These are phyloP conservation scores for Drosophila parabipectinata DNA, from an alignment of 1,140 invertebrate genomes.

Conservation along the genomic window DNA sequence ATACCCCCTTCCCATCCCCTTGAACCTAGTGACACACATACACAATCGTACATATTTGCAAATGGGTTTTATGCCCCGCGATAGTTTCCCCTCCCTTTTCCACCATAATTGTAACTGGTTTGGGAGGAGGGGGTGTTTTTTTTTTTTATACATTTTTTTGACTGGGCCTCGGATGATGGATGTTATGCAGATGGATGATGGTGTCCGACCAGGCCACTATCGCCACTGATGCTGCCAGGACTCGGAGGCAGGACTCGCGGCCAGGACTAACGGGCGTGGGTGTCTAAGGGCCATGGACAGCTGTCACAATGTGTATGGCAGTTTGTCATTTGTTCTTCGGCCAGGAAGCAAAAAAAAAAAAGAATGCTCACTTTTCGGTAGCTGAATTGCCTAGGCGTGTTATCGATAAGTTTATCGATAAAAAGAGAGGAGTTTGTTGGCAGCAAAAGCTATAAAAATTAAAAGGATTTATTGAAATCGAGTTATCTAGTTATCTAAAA, in stretches of 20 bases:
- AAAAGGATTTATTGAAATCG: no score
- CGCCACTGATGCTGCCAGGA: constrained; percentile 4
- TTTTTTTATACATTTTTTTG: constrained; percentile 11
- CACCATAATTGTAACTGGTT: constrained; percentile 72
- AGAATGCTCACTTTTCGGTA: constrained; percentile 20
- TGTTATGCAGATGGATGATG: constrained; percentile 64
- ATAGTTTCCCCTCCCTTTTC: constrained; percentile 4
- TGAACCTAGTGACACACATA: constrained; percentile 10
- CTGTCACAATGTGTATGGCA: constrained; percentile 60
- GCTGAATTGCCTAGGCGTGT: constrained; percentile 34
- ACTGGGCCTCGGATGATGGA: constrained; percentile 55
- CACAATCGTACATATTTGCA: neutral
- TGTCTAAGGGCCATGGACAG: constrained; percentile 26
- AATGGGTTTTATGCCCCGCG: no score
- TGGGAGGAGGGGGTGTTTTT: neutral
- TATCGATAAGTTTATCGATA: constrained; percentile 54
- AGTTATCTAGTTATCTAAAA: no score
- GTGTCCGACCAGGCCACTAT: constrained; percentile 47
- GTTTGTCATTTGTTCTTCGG: constrained; percentile 55
- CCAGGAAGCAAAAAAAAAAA: neutral
- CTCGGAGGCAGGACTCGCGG: neutral
- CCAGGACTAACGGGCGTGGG: neutral
- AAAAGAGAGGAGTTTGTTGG: neutral
- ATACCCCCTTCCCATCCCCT: neutral
- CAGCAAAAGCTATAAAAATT: no score